Percentiles rank a stretch among this genome's conserved stretches.
Conservation (phyloP, 1,140 invertebrate species). For the Myzus persicae region DNA sequence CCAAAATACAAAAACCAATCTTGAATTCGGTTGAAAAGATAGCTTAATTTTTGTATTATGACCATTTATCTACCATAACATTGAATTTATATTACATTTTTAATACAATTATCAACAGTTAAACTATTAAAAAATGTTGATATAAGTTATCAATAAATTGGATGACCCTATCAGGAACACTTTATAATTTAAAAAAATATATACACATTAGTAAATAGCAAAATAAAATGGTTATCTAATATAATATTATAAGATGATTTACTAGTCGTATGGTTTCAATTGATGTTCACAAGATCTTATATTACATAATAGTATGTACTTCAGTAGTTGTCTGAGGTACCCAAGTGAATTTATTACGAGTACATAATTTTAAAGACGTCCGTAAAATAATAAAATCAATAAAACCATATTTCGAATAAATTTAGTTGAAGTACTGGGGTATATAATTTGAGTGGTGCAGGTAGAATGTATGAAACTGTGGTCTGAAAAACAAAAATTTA, state of each 20-base stretch:
- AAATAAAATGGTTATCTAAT: not conserved
- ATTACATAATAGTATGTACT: no score
- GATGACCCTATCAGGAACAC: no score
- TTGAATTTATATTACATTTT: no score
- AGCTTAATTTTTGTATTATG: no score
- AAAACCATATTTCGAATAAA: not conserved
- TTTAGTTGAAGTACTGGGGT: not conserved
- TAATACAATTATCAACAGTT: no score
- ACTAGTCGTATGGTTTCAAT: not conserved
- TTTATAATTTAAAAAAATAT: no score
- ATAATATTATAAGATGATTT: not conserved
- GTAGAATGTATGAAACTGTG: not conserved
- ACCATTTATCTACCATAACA: no score
- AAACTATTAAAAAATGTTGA: no score
- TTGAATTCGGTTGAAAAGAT: no score
- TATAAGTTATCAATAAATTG: no score
- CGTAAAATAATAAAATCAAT: not conserved
- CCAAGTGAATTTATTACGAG: not conserved
- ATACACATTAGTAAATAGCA: not conserved
- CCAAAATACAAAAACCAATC: no score
- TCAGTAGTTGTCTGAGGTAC: not conserved
- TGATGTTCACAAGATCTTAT: not conserved
- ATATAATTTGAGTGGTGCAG: not conserved
- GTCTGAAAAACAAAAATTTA: not conserved
- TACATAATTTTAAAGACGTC: not conserved